Base-by-base conservation (phyloP, 2,113 vertebrate genomes). In the Sclerurus mexicanus region DNA sequence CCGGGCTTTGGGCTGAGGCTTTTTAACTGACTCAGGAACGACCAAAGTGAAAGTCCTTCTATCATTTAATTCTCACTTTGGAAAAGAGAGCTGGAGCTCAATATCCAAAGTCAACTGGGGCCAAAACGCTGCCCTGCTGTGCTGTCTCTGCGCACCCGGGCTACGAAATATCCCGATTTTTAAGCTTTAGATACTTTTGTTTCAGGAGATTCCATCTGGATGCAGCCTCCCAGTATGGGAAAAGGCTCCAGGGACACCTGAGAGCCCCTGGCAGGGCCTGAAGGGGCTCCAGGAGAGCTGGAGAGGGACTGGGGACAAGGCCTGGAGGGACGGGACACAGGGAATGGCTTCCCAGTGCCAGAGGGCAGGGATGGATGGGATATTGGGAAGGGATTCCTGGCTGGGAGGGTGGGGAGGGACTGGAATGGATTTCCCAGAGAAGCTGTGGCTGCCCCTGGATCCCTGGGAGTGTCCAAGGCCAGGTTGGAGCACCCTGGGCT, bases 181-280 rank as follows among this genome's bases (percentile, higher is more conserved):
- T 31, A 44, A 62, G 11, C 31, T 69, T 9, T 1, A 40, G n/a
- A 11, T 3, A 6, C 0, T 0, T 39, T 52, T 42, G 5, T 15
- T 76, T 18, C n/a, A 39, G 52, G n/a, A 53, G 25, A 25, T 10
- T 20, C 9, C 66, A 69, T 25, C 35, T 33, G 52, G 14, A 33
- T 6, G 15, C 24, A 3, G 20, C 33, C 3, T 75, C 20, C 39
- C 39, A 60, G 24, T 5, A 39, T 15, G 30, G 44, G 12, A 39
- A 7, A 44, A 60, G 5, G 28, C 15, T 60, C 23, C 69, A 46
- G 39, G 39, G 46, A 82, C 53, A 39, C 5, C 53, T 75, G 39
- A 39, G 53, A 82, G 44, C 10, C 16, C 52, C 33, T 60, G 0
- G 0, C 69, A 82, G 28, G 16, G 62, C 40, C 40, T 35, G 0